phyloP scores from a whole-genome alignment of 2,888 invertebrate genomes.

The Chaetogeoica ovagalla region DNA sequence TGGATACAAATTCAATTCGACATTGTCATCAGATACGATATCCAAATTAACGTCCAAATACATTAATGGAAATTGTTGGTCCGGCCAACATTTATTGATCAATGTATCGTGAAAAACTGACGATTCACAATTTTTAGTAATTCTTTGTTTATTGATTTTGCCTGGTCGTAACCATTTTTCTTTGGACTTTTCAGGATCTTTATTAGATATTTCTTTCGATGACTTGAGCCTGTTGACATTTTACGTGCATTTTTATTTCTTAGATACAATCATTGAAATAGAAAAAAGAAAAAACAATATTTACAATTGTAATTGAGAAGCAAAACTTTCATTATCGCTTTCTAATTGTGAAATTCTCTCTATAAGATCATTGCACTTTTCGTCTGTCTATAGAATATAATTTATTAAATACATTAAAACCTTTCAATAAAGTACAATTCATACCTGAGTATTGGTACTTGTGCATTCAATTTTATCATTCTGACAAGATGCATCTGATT shows the following conservation, averaged over 20 bases:
- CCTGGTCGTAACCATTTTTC: slow-evolving; percentile 41
- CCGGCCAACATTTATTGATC: slow-evolving; percentile 45
- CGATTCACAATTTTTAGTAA: neutral
- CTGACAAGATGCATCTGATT: slow-evolving; percentile 48
- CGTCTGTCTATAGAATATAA: slow-evolving; percentile 23
- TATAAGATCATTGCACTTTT: slow-evolving; percentile 19
- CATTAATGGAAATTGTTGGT: slow-evolving; percentile 34
- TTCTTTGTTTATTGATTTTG: slow-evolving; percentile 6
- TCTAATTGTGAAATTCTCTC: slow-evolving; percentile 29
- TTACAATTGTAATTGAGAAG: slow-evolving; percentile 46
- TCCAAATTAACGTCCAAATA: slow-evolving; percentile 29
- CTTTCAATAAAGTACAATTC: neutral
- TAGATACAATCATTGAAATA: neutral
- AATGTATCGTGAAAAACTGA: slow-evolving; percentile 14
- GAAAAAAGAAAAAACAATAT: neutral
- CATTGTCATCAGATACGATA: slow-evolving; percentile 12
- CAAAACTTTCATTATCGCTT: slow-evolving; percentile 17
- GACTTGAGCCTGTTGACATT: slow-evolving; percentile 23
- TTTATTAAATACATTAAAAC: neutral
- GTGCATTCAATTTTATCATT: slow-evolving; percentile 14
- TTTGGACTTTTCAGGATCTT: neutral
- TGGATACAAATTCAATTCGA: slow-evolving; percentile 46
- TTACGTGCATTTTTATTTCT: neutral
- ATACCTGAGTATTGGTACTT: slow-evolving; percentile 31
- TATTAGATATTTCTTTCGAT: neutral